Percentiles rank a stretch among this genome's conserved stretches.
Evolutionary conservation across 2,797 vertebrate species (phyloP).

Genomic region (Lacerta bilineata): DNA sequence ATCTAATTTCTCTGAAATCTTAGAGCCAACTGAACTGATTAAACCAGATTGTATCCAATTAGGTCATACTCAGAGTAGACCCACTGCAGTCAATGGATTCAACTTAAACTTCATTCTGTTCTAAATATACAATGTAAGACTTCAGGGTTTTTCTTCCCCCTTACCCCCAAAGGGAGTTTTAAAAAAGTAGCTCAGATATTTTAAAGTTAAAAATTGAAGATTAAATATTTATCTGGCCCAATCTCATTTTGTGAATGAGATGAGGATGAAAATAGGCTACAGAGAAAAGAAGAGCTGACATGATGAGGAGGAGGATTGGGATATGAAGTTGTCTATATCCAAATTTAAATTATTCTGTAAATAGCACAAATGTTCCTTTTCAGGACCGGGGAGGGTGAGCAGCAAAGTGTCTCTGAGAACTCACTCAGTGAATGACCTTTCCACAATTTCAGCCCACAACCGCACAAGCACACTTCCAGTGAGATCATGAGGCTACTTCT

Average conservation of each 20-base stretch:
- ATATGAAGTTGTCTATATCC: neutral
- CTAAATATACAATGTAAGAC: neutral
- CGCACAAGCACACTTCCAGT: neutral
- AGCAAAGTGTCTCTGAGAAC: neutral
- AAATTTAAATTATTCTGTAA: neutral
- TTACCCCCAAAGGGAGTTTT: neutral
- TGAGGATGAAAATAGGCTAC: conserved; percentile 16
- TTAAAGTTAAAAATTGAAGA: conserved; percentile 10
- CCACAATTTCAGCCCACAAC: neutral
- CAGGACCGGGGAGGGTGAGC: neutral
- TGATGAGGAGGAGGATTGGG: too few relatives aligned
- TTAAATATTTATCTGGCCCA: rapidly evolving
- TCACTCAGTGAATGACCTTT: too few relatives aligned
- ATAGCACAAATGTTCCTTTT: neutral
- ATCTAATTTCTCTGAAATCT: neutral
- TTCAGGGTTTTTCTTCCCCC: neutral
- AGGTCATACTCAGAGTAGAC: too few relatives aligned
- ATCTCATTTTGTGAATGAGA: conserved; percentile 34
- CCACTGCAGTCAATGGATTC: too few relatives aligned
- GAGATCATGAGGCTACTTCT: neutral
- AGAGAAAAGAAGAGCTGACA: neutral
- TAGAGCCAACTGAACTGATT: neutral
- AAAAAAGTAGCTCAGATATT: neutral
- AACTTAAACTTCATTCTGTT: too few relatives aligned
- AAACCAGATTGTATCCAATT: too few relatives aligned